These are phyloP conservation scores for Mimumesa dahlbomi DNA, from an alignment of 2,888 invertebrate species.

Conservation along the genomic window DNA sequence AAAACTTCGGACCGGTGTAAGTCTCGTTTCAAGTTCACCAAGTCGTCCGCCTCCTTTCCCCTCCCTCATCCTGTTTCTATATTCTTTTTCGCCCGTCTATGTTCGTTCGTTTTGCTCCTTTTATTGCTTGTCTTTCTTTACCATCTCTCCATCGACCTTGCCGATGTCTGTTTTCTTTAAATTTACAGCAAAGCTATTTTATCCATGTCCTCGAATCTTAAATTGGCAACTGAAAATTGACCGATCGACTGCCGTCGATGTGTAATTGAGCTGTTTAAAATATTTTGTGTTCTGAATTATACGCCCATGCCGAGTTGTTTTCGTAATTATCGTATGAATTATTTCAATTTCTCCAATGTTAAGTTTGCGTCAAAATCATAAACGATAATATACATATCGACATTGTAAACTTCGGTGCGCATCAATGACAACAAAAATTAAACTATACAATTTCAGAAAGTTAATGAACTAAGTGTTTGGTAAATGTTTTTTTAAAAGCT, in stretches of 20 bases:
- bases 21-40: slow-evolving; percentile 41
- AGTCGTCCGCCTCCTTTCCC: slow-evolving; percentile 4
- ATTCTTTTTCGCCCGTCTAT: slow-evolving; percentile 2
- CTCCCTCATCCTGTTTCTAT: slow-evolving; percentile 6
- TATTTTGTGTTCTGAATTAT: too few relatives aligned
- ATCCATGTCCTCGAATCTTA: slow-evolving; percentile 9
- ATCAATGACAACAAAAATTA: too few relatives aligned
- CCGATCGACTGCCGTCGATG: background rate
- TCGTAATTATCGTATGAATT: too few relatives aligned
- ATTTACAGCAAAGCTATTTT: slow-evolving; percentile 20
- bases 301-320: too few relatives aligned
- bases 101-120: slow-evolving; percentile 14
- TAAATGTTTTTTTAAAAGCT: too few relatives aligned
- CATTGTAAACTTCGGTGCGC: too few relatives aligned
- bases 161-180: slow-evolving; percentile 21
- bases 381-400: too few relatives aligned
- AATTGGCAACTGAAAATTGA: background rate
- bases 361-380: too few relatives aligned
- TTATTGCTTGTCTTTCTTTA: slow-evolving; percentile 34
- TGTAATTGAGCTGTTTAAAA: too few relatives aligned
- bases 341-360: too few relatives aligned
- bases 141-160: slow-evolving; percentile 20
- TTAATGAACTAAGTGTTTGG: too few relatives aligned
- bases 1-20: slow-evolving; percentile 25
- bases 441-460: too few relatives aligned